Conservation (phyloP, 2,888 invertebrate species). For the Timema cristinae region DNA sequence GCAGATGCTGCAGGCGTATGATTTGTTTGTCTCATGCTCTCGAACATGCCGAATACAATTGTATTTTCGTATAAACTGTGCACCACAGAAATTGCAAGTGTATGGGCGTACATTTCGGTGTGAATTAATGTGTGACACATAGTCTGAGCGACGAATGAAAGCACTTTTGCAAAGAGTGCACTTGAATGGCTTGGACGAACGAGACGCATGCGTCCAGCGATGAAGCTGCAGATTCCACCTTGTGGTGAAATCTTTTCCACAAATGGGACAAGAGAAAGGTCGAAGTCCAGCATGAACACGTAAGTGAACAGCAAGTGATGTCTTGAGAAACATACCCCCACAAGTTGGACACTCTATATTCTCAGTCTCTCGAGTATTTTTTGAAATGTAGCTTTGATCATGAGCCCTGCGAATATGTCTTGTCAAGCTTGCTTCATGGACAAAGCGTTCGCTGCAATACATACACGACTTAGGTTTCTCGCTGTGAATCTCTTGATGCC, state of each 20-base stretch:
- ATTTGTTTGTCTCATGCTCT: conserved; percentile 78
- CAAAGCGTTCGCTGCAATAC: conserved; percentile 82
- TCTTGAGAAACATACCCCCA: conserved; percentile 70
- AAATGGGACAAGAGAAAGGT: conserved; percentile 76
- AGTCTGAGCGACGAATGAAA: conserved; percentile 76
- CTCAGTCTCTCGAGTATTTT: conserved; percentile 54
- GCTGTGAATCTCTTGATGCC: conserved; percentile 85
- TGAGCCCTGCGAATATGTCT: conserved; percentile 79
- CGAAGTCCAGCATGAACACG: conserved; percentile 71
- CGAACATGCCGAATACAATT: conserved; percentile 81
- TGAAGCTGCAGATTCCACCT: conserved; percentile 88
- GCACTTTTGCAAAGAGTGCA: conserved; percentile 80
- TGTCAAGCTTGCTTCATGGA: conserved; percentile 77
- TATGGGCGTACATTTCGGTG: conserved; percentile 79
- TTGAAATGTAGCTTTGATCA: conserved; percentile 68
- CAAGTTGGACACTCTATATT: conserved; percentile 77
- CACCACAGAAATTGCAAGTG: conserved; percentile 86
- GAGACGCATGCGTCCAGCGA: conserved; percentile 82
- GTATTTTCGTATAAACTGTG: conserved; percentile 82
- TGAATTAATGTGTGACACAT: conserved; percentile 78
- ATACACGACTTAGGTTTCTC: conserved; percentile 76
- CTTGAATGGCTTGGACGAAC: conserved; percentile 79
- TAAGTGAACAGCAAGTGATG: conserved; percentile 76
- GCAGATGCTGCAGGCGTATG: conserved; percentile 71
- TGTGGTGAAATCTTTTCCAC: conserved; percentile 81